Conservation (phyloP, 2,113 vertebrate species). For the Psilopogon haemacephalus region DNA sequence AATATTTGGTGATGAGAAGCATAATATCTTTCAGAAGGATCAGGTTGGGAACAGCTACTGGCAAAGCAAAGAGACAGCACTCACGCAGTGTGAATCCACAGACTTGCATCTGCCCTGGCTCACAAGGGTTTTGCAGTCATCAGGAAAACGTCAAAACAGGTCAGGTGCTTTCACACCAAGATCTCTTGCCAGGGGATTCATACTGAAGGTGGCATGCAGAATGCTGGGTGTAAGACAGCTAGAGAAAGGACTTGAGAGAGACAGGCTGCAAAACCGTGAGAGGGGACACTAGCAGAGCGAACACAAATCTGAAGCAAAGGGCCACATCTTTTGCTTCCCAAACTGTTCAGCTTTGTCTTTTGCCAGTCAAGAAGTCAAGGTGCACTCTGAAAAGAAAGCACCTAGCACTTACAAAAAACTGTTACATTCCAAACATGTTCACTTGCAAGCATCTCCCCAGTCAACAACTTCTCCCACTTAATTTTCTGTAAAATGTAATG, state of each 20-base stretch:
- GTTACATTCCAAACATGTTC: neutral
- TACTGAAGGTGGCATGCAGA: neutral
- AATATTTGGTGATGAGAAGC: neutral
- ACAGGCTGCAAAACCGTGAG: fast-evolving
- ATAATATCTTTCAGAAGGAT: neutral
- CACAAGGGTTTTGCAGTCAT: neutral
- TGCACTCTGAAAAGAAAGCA: neutral
- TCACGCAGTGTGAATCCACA: neutral
- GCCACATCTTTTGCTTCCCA: neutral
- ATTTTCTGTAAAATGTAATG: constrained; percentile 2
- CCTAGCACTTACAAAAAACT: neutral
- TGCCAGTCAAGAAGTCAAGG: neutral
- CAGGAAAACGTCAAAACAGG: neutral
- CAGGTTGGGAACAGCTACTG: neutral
- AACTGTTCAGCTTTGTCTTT: neutral
- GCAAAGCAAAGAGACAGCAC: neutral
- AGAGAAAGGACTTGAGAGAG: neutral
- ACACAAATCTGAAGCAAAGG: neutral
- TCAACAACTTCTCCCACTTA: neutral
- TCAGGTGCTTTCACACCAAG: neutral
- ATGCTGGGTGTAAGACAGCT: neutral
- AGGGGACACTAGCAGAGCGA: neutral
- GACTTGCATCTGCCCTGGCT: neutral
- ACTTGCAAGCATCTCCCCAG: neutral
- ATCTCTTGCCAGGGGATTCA: neutral